Conservation (phyloP, 2,888 invertebrate genomes). For the Eristalis arbustorum region DNA sequence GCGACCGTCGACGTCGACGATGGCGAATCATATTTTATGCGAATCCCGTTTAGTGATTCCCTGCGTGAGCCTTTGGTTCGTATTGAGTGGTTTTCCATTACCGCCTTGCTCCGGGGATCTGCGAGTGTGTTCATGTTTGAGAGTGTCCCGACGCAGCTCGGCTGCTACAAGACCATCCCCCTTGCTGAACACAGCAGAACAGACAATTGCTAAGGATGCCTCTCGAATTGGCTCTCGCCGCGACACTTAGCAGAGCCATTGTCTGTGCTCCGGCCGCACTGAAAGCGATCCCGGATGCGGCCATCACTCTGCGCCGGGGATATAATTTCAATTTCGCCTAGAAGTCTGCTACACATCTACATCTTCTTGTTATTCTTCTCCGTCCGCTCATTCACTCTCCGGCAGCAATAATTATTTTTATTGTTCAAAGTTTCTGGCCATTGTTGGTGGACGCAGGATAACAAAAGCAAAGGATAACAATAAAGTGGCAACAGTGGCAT, state of each 20-base stretch:
- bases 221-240: conserved; percentile 6
- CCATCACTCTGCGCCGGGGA: conserved; percentile 2
- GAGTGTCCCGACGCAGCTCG: conserved; percentile 4
- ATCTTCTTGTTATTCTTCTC: neutral
- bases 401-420: conserved; percentile 66
- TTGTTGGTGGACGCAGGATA: conserved; percentile 36
- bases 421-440: conserved; percentile 52
- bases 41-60: conserved; percentile 67
- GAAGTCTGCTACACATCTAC: conserved; percentile 14
- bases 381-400: neutral
- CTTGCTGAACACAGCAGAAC: conserved; percentile 5
- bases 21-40: conserved; percentile 61
- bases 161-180: neutral
- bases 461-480: conserved; percentile 44
- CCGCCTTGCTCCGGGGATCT: neutral
- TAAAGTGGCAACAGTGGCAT: conserved; percentile 31
- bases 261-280: neutral
- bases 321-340: conserved; percentile 53
- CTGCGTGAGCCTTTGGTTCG: conserved; percentile 64
- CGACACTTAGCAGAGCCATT: conserved; percentile 44
- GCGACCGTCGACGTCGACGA: conserved; percentile 40
- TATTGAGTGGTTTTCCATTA: conserved; percentile 68
- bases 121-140: neutral
- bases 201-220: conserved; percentile 30
- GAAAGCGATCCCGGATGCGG: neutral